These are phyloP conservation scores for Mustela lutreola DNA, from an alignment of 2,113 vertebrate species.

Conservation along the genomic window DNA sequence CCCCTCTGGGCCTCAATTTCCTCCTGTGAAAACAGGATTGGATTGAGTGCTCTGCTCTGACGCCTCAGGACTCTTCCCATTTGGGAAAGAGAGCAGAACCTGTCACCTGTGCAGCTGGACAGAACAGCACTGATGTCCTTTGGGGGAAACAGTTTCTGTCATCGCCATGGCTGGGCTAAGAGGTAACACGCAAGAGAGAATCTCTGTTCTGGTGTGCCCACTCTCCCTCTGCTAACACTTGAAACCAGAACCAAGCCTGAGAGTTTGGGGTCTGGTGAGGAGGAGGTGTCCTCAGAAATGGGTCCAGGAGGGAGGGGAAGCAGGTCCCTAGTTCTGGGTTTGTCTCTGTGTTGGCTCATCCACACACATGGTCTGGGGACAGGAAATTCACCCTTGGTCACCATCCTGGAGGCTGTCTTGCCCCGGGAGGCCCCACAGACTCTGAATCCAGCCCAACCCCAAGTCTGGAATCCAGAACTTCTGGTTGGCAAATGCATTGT, in stretches of 20 bases:
- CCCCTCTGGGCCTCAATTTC: background rate
- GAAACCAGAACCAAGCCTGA: background rate
- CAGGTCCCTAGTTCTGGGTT: background rate
- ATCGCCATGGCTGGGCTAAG: conserved; percentile 85
- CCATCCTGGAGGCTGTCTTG: background rate
- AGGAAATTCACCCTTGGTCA: background rate
- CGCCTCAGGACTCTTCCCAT: background rate
- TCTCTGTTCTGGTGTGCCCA: conserved; percentile 63
- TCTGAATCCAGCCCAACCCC: background rate
- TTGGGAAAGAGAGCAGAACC: background rate
- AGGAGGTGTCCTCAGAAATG: background rate
- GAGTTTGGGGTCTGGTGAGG: background rate
- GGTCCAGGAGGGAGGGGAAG: background rate
- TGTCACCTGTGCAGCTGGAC: conserved; percentile 88
- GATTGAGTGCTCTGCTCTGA: background rate
- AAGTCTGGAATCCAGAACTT: background rate
- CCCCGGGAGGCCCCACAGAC: background rate
- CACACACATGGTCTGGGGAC: background rate
- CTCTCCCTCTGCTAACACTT: conserved; percentile 1
- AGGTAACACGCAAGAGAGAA: conserved; percentile 74
- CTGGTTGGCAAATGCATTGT: background rate
- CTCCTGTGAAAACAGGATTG: background rate
- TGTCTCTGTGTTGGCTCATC: too few relatives aligned
- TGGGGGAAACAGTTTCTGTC: conserved; percentile 86
- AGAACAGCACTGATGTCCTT: conserved; percentile 88